These are phyloP conservation scores for Argyrosomus regius DNA, from an alignment of 2,797 vertebrate species.

Conservation along the genomic window DNA sequence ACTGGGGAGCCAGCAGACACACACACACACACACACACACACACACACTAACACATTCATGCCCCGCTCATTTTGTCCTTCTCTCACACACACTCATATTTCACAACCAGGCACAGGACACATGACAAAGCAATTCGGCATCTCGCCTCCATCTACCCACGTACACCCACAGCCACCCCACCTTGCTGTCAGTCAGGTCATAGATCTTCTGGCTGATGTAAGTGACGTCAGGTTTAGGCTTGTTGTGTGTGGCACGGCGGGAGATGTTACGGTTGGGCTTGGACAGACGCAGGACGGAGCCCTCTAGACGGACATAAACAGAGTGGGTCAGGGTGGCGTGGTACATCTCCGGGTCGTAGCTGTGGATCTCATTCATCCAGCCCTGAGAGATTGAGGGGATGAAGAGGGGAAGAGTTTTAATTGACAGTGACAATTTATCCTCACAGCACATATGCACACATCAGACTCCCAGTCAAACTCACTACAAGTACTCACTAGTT, in stretches of 20 bases:
- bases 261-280: slow-evolving; percentile 97
- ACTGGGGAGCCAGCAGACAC: slow-evolving; percentile 10
- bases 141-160: background rate
- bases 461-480: background rate
- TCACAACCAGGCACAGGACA: slow-evolving; percentile 7
- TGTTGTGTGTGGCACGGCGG: slow-evolving; percentile 94
- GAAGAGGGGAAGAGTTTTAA: slow-evolving; percentile 5
- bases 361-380: slow-evolving; percentile 99
- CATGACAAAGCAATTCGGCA: background rate
- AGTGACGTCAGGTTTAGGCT: slow-evolving; percentile 93
- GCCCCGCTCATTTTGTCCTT: background rate
- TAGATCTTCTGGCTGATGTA: slow-evolving; percentile 99
- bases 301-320: slow-evolving; percentile 94
- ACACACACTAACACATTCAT: slow-evolving; percentile 21
- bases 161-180: slow-evolving; percentile 65
- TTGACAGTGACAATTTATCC: background rate
- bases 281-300: slow-evolving; percentile 93
- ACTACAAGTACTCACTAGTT: background rate
- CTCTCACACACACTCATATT: background rate
- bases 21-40: slow-evolving; percentile 22
- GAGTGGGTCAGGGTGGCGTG: slow-evolving; percentile 98
- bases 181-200: slow-evolving; percentile 96
- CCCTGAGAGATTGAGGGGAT: slow-evolving; percentile 81
- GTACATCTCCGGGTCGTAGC: slow-evolving; percentile 97
- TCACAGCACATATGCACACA: background rate